phyloP scores from a whole-genome alignment of 92 coral and sea anemone species.

The Siderastrea siderea region DNA sequence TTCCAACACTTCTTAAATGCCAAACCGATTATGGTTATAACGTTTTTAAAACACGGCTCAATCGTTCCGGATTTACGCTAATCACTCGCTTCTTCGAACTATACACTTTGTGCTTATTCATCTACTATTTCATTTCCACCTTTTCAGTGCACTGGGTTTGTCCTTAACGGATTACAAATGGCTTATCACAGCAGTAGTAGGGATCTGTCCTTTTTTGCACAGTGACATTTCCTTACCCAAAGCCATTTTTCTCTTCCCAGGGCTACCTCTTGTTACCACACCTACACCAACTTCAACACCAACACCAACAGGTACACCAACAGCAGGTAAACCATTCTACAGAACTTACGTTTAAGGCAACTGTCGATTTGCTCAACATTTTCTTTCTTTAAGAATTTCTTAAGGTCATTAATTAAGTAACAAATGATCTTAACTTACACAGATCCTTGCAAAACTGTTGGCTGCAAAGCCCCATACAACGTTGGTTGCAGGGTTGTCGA shows the following conservation, averaged over 20 bases:
- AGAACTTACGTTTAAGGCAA: not conserved
- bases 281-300: slow-evolving; percentile 19
- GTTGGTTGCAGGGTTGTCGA: slow-evolving; percentile 32
- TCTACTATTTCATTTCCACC: no score
- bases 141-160: no score
- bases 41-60: no score
- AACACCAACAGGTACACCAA: slow-evolving; percentile 7
- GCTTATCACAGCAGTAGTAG: no score
- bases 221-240: not conserved
- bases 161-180: no score
- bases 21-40: no score
- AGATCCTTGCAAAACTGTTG: slow-evolving; percentile 42
- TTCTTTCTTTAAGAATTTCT: no score
- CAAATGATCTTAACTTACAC: not conserved
- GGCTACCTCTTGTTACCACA: slow-evolving; percentile 9
- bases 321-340: slow-evolving; percentile 1
- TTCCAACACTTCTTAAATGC: no score
- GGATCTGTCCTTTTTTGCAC: not conserved
- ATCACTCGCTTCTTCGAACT: no score
- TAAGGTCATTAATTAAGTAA: no score
- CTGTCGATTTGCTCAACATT: not conserved
- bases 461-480: slow-evolving; percentile 52
- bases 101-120: no score
- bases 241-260: not conserved
- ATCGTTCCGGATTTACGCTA: no score